Percentiles rank a stretch among this genome's conserved stretches.
These are phyloP conservation scores for Helicoverpa armigera DNA, from an alignment of 1,140 invertebrate genomes.

Conservation along the genomic window DNA sequence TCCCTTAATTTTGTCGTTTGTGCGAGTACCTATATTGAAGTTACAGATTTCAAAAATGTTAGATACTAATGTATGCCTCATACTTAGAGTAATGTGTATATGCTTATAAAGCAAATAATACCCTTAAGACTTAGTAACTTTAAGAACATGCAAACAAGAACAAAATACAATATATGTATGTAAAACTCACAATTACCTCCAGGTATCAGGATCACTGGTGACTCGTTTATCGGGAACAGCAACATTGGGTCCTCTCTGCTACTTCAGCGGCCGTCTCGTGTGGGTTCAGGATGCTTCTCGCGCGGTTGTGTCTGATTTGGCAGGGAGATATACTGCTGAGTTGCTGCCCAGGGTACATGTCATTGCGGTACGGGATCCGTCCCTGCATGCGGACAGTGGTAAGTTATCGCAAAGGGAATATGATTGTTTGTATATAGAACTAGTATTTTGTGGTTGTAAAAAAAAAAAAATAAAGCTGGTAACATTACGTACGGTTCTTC, in stretches of 20 bases:
- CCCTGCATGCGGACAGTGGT: slow-evolving; percentile 88
- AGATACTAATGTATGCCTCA: too few relatives aligned
- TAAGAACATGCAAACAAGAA: neutral
- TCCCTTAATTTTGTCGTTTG: too few relatives aligned
- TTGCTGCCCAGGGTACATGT: slow-evolving; percentile 90
- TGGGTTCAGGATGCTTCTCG: slow-evolving; percentile 93
- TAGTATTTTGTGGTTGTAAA: too few relatives aligned
- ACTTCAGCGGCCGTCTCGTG: slow-evolving; percentile 92
- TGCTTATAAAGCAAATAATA: too few relatives aligned
- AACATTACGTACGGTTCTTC: too few relatives aligned
- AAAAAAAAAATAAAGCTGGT: too few relatives aligned
- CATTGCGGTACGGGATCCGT: slow-evolving; percentile 91
- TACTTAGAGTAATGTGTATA: too few relatives aligned
- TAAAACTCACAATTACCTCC: slow-evolving; percentile 15
- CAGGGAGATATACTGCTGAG: slow-evolving; percentile 91
- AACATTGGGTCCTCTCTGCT: slow-evolving; percentile 89
- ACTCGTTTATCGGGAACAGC: slow-evolving; percentile 76
- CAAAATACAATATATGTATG: neutral
- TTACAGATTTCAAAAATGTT: too few relatives aligned
- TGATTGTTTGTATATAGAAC: neutral
- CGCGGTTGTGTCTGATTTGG: slow-evolving; percentile 92
- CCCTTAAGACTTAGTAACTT: too few relatives aligned
- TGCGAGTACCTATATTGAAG: too few relatives aligned
- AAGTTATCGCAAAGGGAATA: slow-evolving; percentile 54
- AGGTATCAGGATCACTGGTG: slow-evolving; percentile 79